Evolutionary conservation across 2,888 invertebrate species (phyloP).

Genomic region (Coecobrya sp.): DNA sequence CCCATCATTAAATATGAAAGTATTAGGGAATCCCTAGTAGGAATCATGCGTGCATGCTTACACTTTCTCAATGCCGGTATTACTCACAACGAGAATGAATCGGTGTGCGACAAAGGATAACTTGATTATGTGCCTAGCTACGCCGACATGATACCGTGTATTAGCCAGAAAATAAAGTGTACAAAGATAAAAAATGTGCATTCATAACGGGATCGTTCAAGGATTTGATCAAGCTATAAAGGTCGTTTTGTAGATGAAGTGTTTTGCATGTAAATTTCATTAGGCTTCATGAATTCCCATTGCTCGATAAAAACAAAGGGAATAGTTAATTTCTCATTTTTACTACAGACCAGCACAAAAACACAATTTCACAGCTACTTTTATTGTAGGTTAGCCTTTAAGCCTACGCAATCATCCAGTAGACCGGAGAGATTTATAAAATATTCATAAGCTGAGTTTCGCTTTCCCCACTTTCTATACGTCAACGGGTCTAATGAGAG

Average conservation of each 20-base stretch:
- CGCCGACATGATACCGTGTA: no score
- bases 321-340: not conserved
- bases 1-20: no score
- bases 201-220: not conserved
- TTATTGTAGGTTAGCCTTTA: not conserved
- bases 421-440: not conserved
- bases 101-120: no score
- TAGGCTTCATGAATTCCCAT: not conserved
- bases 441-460: constrained; percentile 15
- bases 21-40: no score
- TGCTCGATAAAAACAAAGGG: not conserved
- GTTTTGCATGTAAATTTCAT: not conserved
- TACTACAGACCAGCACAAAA: not conserved
- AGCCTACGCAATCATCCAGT: not conserved
- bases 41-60: no score
- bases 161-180: not conserved
- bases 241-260: not conserved
- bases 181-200: not conserved
- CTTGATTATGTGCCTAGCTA: no score
- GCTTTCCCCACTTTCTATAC: not conserved
- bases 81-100: no score
- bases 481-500: not conserved
- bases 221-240: not conserved
- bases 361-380: not conserved
- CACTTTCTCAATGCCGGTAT: no score